Evolutionary conservation across 30 jellyfish, hydroid and myxozoan genomes (phyloP), one percentile per base, ranked within the genome.

Genomic region (Aurelia coerulea): DNA sequence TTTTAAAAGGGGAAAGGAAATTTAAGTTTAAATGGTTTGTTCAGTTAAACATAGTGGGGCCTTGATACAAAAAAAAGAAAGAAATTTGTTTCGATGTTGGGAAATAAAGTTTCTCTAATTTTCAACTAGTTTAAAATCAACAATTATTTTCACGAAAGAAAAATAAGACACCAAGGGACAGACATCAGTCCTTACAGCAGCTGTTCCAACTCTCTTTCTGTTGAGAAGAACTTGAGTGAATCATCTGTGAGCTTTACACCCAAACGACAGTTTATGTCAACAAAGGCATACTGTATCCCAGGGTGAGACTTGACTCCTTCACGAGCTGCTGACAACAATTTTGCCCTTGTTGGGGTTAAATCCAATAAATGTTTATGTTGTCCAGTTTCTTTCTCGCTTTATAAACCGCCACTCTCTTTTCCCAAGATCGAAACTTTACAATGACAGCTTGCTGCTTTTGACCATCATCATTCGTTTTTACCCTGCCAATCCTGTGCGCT

Each of bases 401-500:
- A 60, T 76, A 76, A 0, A 51, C 86, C 34, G 86, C 86, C 86
- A 76, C 86, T 42, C 88, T 78, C 88, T 78, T 78, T 41, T 78
- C 88, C 88, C 78, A 78, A 60, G 88, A 78, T 58, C 77, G 34
- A 78, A 78, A 78, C 68, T 78, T 78, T 71, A 62, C 88, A 0
- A 78, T 78, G 11, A 78, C 79, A 41, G 79, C 66, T 63, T 78
- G 88, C 88, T 78, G 88, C n/a, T 78, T 78, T 59, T 2, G 71
- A 34, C 88, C 78, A 78, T 78, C 56, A 37, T 42, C 59, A 51
- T 42, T 78, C 69, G 79, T 78, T 62, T 78, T 78, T 29, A 78
- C 79, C 79, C 79, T 78, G 15, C 88, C 88, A 78, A 78, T 76
- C 75, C 85, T 74, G 79, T 78, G 79, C 39, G 78, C 88, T 79